Evolutionary conservation across 2,888 invertebrate genomes (phyloP), one percentile per base, ranked within the genome.

Genomic region (Lepidocyrtoides sp.): DNA sequence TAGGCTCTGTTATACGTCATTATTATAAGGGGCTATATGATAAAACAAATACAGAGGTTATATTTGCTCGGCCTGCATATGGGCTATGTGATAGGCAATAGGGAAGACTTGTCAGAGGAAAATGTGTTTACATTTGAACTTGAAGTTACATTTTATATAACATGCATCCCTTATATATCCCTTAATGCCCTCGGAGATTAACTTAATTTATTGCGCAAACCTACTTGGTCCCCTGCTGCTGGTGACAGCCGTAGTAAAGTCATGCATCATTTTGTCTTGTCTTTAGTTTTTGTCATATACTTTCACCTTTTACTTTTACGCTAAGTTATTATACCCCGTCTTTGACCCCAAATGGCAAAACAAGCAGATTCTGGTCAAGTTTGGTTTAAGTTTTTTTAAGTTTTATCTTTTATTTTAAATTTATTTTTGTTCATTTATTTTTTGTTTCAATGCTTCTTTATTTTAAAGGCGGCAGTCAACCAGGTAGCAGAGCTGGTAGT

Each of bases 401-500:
- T 44, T 77, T 10, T 32, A 29, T 32, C 36, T 41, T 83, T 48
- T 10, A 17, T 17, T 66, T 60, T 29, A 4, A 14, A 79, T 32
- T 3, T 8, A 26, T 88, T 48, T 87, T 54, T 23, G 5, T 48
- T 83, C 75, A 63, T 84, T 84, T 48, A 44, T n/a, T 81, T 72
- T 82, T 79, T 8, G 44, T 89, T 79, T 85, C 2, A 84, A 14
- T 48, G 4, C 26, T 69, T 63, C 54, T 29, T 91, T 41, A 51
- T 91, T 69, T 85, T 92, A 23, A 90, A 95, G 95, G 95, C 63
- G 97, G 97, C 91, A 98, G 98, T 91, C 96, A 98, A 94, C 97
- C 98, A 66, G 97, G 97, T 44, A 98, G 98, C 93, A 96, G 98
- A 94, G 96, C 97, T 91, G 98, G 98, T 92, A 98, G 98, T 92